Conservation (phyloP, 2,888 invertebrate species). For the Tridacna gigas region DNA sequence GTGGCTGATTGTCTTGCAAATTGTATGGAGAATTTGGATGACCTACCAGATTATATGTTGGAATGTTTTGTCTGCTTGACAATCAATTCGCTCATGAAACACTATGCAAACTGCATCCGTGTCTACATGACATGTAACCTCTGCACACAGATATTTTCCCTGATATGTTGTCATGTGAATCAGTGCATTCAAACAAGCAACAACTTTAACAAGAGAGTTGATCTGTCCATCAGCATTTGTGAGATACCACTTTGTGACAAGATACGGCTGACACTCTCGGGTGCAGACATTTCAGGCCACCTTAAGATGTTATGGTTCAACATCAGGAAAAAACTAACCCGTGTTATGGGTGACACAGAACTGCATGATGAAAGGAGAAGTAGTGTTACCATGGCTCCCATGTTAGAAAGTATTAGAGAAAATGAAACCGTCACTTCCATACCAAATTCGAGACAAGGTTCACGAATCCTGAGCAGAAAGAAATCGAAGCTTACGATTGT, state of each 20-base stretch:
- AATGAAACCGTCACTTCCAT: not conserved
- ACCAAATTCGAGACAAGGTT: slow-evolving; percentile 37
- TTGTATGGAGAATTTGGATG: slow-evolving; percentile 27
- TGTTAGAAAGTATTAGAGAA: slow-evolving; percentile 51
- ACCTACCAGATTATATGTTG: slow-evolving; percentile 42
- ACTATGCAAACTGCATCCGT: slow-evolving; percentile 59
- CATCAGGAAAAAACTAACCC: slow-evolving; percentile 50
- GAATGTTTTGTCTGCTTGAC: slow-evolving; percentile 43
- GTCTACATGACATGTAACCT: slow-evolving; percentile 43
- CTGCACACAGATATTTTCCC: slow-evolving; percentile 61
- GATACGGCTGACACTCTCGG: slow-evolving; percentile 22
- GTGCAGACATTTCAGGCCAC: slow-evolving; percentile 21
- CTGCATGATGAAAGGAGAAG: not conserved
- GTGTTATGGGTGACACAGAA: slow-evolving; percentile 46
- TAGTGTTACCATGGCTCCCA: not conserved
- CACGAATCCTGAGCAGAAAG: slow-evolving; percentile 39
- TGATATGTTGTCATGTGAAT: slow-evolving; percentile 59
- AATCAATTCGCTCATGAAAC: slow-evolving; percentile 53
- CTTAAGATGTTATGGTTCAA: slow-evolving; percentile 54
- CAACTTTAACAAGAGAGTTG: not conserved
- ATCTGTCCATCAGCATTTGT: not conserved
- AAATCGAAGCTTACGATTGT: slow-evolving; percentile 32
- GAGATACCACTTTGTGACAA: slow-evolving; percentile 35
- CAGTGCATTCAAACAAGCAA: slow-evolving; percentile 36
- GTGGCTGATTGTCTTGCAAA: slow-evolving; percentile 31